Evolutionary conservation across 2,113 vertebrate genomes (phyloP).

Genomic region (Passer domesticus): DNA sequence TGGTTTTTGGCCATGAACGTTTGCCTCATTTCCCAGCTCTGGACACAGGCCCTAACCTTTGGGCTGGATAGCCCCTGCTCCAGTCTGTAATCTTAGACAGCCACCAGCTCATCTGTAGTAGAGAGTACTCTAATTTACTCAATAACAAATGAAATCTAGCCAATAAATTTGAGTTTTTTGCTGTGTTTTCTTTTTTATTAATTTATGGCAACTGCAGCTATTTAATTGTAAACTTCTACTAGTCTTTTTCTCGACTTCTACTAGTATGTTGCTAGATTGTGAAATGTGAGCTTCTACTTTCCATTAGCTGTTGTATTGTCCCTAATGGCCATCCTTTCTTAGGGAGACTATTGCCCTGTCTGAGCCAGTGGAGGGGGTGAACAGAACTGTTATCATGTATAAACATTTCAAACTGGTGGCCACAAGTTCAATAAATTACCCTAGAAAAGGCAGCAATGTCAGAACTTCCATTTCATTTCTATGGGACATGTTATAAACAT

Average conservation of each 20-base stretch:
- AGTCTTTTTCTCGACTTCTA: not conserved
- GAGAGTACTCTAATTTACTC: not conserved
- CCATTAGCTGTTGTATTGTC: not conserved
- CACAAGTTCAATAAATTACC: not conserved
- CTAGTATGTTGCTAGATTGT: not conserved
- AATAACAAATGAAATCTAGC: not conserved
- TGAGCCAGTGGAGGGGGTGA: not conserved
- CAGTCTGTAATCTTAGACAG: conserved; percentile 37
- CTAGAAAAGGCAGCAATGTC: not conserved
- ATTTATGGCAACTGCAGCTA: not conserved
- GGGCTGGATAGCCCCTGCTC: conserved; percentile 10
- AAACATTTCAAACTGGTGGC: not conserved
- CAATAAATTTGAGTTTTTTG: not conserved
- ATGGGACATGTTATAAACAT: not conserved
- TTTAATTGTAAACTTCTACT: not conserved
- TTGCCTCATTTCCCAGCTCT: not conserved
- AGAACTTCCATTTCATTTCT: not conserved
- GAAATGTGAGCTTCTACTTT: not conserved
- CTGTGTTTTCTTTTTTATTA: not conserved
- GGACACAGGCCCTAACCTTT: conserved; percentile 52
- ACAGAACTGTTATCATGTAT: not conserved
- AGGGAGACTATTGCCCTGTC: not conserved
- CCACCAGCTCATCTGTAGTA: conserved; percentile 28
- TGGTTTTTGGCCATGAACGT: conserved; percentile 6
- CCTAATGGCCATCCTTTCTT: not conserved